phyloP scores from a whole-genome alignment of 2,113 vertebrate species.

The Trogon surrucura region DNA sequence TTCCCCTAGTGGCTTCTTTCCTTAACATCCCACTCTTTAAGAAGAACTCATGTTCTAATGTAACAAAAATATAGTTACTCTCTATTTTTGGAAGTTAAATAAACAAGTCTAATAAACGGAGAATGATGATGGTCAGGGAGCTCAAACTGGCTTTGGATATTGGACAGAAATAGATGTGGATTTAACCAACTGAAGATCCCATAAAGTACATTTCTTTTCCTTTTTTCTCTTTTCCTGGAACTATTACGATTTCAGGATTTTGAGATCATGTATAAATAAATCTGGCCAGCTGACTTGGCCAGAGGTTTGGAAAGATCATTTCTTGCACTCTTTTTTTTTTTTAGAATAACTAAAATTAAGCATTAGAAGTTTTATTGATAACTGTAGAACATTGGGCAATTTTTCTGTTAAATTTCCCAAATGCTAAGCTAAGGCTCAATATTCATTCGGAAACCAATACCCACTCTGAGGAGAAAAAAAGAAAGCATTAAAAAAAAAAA shows the following conservation, averaged over 20 bases:
- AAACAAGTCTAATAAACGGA: constrained; percentile 42
- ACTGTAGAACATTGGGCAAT: not conserved
- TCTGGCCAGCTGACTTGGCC: constrained; percentile 18
- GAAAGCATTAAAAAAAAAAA: not conserved
- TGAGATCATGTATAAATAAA: constrained; percentile 59
- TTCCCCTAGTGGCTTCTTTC: constrained; percentile 46
- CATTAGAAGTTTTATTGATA: not conserved
- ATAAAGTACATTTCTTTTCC: constrained; percentile 19
- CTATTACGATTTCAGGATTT: constrained; percentile 45
- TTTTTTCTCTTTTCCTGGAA: constrained; percentile 61
- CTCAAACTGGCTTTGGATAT: not conserved
- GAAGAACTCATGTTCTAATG: constrained; percentile 11
- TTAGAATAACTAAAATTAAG: constrained; percentile 35
- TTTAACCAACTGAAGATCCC: not conserved
- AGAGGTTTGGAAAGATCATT: constrained; percentile 39
- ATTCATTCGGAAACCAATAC: not conserved
- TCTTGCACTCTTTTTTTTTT: not conserved
- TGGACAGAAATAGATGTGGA: constrained; percentile 46
- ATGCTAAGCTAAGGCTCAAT: not conserved
- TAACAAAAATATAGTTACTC: constrained; percentile 41
- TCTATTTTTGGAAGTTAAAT: constrained; percentile 44
- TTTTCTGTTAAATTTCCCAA: not conserved
- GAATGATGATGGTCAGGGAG: constrained; percentile 37
- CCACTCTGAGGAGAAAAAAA: not conserved
- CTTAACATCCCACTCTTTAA: constrained; percentile 36